phyloP scores from a whole-genome alignment of 2,797 vertebrate species.

The Tadarida brasiliensis region DNA sequence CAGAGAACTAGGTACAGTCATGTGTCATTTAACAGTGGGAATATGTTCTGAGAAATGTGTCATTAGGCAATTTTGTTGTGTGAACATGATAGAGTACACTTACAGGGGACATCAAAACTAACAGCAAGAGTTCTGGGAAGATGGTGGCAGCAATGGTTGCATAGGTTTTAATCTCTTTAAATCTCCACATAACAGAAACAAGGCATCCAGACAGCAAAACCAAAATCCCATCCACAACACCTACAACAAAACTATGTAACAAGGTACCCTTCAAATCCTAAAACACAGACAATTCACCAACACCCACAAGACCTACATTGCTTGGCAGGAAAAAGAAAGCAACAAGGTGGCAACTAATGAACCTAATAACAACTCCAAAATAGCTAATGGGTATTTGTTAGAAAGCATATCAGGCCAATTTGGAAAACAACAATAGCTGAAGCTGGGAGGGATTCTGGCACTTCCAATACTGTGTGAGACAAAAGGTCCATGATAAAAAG shows the following conservation, averaged over 20 bases:
- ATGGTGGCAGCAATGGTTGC: neutral
- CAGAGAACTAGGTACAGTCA: neutral
- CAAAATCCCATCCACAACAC: neutral
- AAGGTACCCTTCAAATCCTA: neutral
- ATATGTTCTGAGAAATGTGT: neutral
- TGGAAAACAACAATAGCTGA: neutral
- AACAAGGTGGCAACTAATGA: neutral
- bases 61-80: neutral
- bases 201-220: neutral
- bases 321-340: neutral
- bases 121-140: neutral
- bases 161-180: slow-evolving; percentile 2
- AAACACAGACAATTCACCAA: slow-evolving; percentile 7
- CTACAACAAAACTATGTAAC: slow-evolving; percentile 29
- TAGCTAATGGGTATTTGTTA: neutral
- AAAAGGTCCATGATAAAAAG: neutral
- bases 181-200: neutral
- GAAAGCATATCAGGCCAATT: neutral
- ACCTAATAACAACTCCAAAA: neutral
- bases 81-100: neutral
- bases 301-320: neutral
- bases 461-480: neutral
- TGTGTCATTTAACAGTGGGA: neutral
- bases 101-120: neutral
- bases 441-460: neutral